A percentile compares a stretch with the other conserved stretches of the same genome.
phyloP scores from a whole-genome alignment of 1,140 invertebrate genomes.

The Pseudomyrmex concolor region DNA sequence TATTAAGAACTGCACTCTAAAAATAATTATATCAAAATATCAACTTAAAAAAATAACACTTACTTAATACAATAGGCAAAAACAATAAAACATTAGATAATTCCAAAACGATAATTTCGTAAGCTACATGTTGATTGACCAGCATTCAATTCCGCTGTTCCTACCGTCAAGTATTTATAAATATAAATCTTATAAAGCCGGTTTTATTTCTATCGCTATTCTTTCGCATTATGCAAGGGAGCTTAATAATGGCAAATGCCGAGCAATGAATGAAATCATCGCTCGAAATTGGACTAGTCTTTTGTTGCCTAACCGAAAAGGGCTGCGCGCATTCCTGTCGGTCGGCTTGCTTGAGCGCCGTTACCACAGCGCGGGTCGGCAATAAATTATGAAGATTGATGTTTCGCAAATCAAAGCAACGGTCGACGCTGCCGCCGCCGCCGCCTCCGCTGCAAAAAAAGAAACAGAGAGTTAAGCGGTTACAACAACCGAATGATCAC shows the following conservation, averaged over 20 bases:
- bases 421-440: slow-evolving; percentile 13
- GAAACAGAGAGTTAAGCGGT: slow-evolving; percentile 47
- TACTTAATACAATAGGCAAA: background rate
- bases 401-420: slow-evolving; percentile 74
- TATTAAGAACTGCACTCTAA: too few relatives aligned
- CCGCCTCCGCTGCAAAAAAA: background rate
- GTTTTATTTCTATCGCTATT: too few relatives aligned
- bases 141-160: too few relatives aligned
- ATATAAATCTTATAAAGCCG: too few relatives aligned
- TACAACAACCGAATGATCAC: slow-evolving; percentile 37
- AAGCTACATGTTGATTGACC: too few relatives aligned
- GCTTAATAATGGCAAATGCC: slow-evolving; percentile 9
- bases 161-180: too few relatives aligned
- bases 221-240: too few relatives aligned
- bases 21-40: too few relatives aligned
- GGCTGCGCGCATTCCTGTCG: slow-evolving; percentile 54
- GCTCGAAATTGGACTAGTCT: slow-evolving; percentile 55
- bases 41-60: background rate
- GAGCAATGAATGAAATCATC: slow-evolving; percentile 51
- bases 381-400: slow-evolving; percentile 75
- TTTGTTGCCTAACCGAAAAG: slow-evolving; percentile 32
- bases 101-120: too few relatives aligned
- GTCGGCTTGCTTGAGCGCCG: slow-evolving; percentile 35
- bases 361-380: slow-evolving; percentile 65
- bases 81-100: slow-evolving; percentile 8